phyloP scores from a whole-genome alignment of 2,888 invertebrate genomes.

The Athalia cordata region DNA sequence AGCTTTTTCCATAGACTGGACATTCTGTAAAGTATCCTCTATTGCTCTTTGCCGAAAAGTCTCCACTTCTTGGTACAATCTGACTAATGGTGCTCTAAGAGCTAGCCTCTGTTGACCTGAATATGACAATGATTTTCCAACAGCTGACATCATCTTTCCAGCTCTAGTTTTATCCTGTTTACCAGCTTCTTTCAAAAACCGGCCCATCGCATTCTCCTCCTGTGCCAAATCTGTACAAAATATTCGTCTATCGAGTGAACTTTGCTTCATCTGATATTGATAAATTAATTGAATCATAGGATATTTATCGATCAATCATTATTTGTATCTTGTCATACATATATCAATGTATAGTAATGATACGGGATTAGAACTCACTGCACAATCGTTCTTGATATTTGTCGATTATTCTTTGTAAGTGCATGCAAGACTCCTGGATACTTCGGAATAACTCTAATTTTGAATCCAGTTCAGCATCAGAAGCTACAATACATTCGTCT shows the following conservation, averaged over 20 bases:
- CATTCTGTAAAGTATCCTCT: constrained; percentile 92
- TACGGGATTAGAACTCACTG: constrained; percentile 73
- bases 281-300: too few species aligned
- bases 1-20: constrained; percentile 95
- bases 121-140: constrained; percentile 92
- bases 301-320: neutral
- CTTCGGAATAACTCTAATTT: constrained; percentile 95
- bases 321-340: neutral
- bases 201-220: constrained; percentile 95
- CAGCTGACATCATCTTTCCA: constrained; percentile 86
- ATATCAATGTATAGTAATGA: neutral
- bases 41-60: constrained; percentile 97
- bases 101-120: constrained; percentile 94
- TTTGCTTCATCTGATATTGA: too few species aligned
- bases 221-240: constrained; percentile 84
- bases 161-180: constrained; percentile 90
- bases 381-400: constrained; percentile 95
- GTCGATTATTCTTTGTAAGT: constrained; percentile 91
- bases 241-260: neutral
- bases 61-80: constrained; percentile 97
- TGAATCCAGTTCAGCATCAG: constrained; percentile 97
- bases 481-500: constrained; percentile 96
- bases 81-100: constrained; percentile 87
- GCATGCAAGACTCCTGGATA: constrained; percentile 91
- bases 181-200: constrained; percentile 95